Base-by-base conservation (phyloP, 2,113 vertebrate genomes). In the Coturnix japonica region DNA sequence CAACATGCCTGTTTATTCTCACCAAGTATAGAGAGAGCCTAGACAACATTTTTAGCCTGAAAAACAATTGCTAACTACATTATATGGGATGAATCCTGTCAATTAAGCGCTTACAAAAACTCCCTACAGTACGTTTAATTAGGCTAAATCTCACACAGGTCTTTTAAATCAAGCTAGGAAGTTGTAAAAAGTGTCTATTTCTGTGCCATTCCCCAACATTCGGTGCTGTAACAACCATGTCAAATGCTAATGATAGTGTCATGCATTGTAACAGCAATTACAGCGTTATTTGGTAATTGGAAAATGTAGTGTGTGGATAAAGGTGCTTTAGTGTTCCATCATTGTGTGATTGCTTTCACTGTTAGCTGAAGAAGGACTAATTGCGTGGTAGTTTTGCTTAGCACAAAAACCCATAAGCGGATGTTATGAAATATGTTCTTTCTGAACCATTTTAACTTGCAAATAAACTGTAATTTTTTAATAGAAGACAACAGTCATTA, bases 391-490 rank as follows among this genome's bases (percentile, higher is more conserved):
- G 64, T 63, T 96, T 67, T 78, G n/a, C 71, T 80, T 76, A 79
- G 87, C 78, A 87, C 81, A 63, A 81, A 60, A 77, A 81, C 56
- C 78, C 82, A 53, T 37, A 51, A 91, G 47, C 44, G 33, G 16
- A 53, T 89, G 43, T 46, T 91, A 54, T 35, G 37, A 71, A 81
- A 78, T 89, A 75, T 26, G 37, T 64, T 89, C 53, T 81, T 74
- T 85, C 81, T 13, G 89, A 91, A 30, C 81, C 64, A 35, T 92
- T 89, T 51, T 77, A 39, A 54, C 61, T 85, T 91, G 74, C 60
- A 92, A 93, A 91, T 92, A 91, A 93, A 82, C 63, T 87, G 44
- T 89, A 93, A 95, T 96, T 91, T 87, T 89, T 87, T 81, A 89
- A 77, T 87, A 77, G 79, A 61, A 39, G 33, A 22, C 71, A 79